A percentile compares a stretch with the other conserved stretches of the same genome.
These are phyloP conservation scores for Drosophila rellima DNA, from an alignment of 2,888 invertebrate species.

Conservation along the genomic window DNA sequence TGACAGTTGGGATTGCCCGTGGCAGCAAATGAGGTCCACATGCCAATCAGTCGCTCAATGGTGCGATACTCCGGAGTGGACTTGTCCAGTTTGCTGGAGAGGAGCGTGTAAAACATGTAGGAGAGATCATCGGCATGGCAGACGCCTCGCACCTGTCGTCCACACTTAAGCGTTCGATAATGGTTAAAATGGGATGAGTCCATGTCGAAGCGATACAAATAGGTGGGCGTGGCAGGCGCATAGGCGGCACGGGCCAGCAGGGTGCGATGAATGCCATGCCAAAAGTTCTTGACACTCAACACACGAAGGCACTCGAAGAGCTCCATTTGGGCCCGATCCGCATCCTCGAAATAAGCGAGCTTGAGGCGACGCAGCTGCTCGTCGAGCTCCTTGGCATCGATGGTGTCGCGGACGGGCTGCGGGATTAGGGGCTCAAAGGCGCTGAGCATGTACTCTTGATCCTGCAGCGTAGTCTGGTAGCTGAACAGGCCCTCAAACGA, in stretches of 20 bases:
- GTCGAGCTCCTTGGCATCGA: constrained; percentile 53
- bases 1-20: constrained; percentile 82
- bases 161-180: constrained; percentile 78
- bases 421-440: constrained; percentile 84
- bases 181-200: constrained; percentile 84
- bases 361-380: constrained; percentile 63
- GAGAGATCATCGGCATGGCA: constrained; percentile 85
- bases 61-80: constrained; percentile 77
- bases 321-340: constrained; percentile 55
- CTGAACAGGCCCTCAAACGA: constrained; percentile 83
- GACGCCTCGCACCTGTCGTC: constrained; percentile 74
- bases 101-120: constrained; percentile 81
- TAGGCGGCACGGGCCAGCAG: constrained; percentile 73
- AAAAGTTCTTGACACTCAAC: constrained; percentile 76
- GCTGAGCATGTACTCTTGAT: constrained; percentile 75
- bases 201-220: constrained; percentile 84
- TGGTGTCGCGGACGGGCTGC: constrained; percentile 62
- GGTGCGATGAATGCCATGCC: constrained; percentile 85
- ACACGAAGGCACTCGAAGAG: constrained; percentile 65
- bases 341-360: constrained; percentile 70
- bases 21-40: constrained; percentile 83
- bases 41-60: constrained; percentile 82
- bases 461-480: constrained; percentile 65
- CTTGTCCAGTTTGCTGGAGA: constrained; percentile 62
- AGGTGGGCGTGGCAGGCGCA: constrained; percentile 75